These are phyloP conservation scores for Drosophila mimica DNA, from an alignment of 2,888 invertebrate genomes.

Conservation along the genomic window DNA sequence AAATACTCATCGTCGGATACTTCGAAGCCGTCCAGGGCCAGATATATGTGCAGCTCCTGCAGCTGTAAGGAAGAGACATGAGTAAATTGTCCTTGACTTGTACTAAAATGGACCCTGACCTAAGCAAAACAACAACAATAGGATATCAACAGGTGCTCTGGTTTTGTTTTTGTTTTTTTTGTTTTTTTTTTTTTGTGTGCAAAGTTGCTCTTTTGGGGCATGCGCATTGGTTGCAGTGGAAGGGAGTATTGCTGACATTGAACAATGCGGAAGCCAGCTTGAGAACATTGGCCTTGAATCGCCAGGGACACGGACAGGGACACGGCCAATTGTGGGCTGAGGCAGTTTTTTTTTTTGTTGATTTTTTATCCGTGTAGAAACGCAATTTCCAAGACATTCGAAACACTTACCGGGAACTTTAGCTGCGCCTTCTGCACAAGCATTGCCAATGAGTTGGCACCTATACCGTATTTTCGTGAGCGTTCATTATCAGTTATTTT, in stretches of 20 bases:
- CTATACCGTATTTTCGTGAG: conserved; percentile 83
- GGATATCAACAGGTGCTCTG: conserved; percentile 65
- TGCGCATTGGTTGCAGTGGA: conserved; percentile 48
- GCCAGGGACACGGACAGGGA: conserved; percentile 50
- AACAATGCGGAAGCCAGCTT: conserved; percentile 65
- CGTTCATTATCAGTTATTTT: conserved; percentile 84
- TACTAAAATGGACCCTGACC: conserved; percentile 49
- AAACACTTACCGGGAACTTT: conserved; percentile 84
- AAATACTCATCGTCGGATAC: conserved; percentile 92
- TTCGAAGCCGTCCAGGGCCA: conserved; percentile 89
- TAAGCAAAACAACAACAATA: conserved; percentile 12
- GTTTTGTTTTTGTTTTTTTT: conserved; percentile 13
- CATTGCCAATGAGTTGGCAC: conserved; percentile 83
- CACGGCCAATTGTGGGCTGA: conserved; percentile 22
- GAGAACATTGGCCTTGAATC: conserved; percentile 73
- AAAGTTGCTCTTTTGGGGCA: conserved; percentile 33
- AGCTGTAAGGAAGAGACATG: conserved; percentile 65
- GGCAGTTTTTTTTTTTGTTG: conserved; percentile 8
- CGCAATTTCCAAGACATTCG: conserved; percentile 50
- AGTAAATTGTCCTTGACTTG: conserved; percentile 61
- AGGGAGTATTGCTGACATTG: conserved; percentile 73
- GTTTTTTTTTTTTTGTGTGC: neutral
- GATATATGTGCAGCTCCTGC: conserved; percentile 86
- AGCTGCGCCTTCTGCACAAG: conserved; percentile 80
- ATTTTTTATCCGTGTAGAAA: conserved; percentile 18